phyloP scores from a whole-genome alignment of 2,888 invertebrate genomes.

The Volucella inanis region DNA sequence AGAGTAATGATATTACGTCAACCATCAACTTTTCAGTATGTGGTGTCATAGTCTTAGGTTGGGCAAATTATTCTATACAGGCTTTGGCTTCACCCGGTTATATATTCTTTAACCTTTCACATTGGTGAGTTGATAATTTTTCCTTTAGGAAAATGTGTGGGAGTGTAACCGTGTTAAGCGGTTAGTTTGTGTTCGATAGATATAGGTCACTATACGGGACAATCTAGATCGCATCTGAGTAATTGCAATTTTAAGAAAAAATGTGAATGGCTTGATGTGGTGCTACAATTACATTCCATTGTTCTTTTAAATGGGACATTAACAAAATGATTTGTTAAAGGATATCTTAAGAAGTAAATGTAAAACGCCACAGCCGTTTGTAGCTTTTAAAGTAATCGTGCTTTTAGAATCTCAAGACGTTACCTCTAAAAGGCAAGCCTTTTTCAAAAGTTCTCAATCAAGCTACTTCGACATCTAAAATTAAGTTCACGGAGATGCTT shows the following conservation, averaged over 20 bases:
- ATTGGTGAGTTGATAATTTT: constrained; percentile 23
- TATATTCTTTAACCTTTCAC: constrained; percentile 55
- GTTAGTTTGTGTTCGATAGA: constrained; percentile 42
- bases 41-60: constrained; percentile 63
- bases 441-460: no score
- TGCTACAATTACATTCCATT: constrained; percentile 36
- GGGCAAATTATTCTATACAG: neutral
- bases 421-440: no score
- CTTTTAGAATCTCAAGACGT: no score
- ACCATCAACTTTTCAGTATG: constrained; percentile 62
- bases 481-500: no score
- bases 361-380: no score
- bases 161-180: constrained; percentile 61
- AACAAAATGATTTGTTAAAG: neutral
- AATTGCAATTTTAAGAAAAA: constrained; percentile 61
- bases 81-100: constrained; percentile 35
- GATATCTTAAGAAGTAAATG: no score
- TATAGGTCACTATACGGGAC: constrained; percentile 10
- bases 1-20: constrained; percentile 64
- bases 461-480: no score
- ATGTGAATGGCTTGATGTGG: constrained; percentile 63
- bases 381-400: no score
- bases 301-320: constrained; percentile 27
- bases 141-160: constrained; percentile 48
- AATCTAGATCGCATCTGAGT: constrained; percentile 43